Evolutionary conservation across 30 jellyfish, hydroid and myxozoan species (phyloP), one percentile per base, ranked within the genome.

Genomic region (Chironex yamaguchii): DNA sequence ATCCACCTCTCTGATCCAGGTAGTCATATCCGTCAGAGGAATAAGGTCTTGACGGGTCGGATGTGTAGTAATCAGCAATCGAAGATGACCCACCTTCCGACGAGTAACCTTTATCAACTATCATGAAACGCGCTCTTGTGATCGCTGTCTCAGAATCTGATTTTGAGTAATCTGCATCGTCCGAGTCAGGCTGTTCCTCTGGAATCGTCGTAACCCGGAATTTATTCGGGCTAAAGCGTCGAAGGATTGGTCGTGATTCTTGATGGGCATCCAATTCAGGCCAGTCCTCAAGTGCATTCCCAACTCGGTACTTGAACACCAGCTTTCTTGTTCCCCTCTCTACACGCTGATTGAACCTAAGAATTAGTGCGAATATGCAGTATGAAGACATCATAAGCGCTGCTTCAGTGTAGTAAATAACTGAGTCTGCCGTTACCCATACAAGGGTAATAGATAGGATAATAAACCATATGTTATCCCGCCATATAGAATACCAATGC

Each of bases 41-140:
- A n/a, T n/a, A n/a, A n/a, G n/a, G n/a, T n/a, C n/a, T n/a, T n/a
- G n/a, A n/a, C n/a, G n/a, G n/a, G n/a, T n/a, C n/a, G n/a, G n/a
- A n/a, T n/a, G n/a, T n/a, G n/a, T n/a, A n/a, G n/a, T n/a, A n/a
- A n/a, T n/a, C n/a, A n/a, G n/a, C n/a, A n/a, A n/a, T n/a, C n/a
- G n/a, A n/a, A n/a, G n/a, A n/a, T n/a, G n/a, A n/a, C 0, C 52
- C 87, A 12, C 87, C 87, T 35, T 74, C 87, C 49, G 87, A 74
- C 13, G 80, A 79, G 29, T 74, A 74, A 74, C 87, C 87, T 50
- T 74, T 80, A 17, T 42, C 13, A 42, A 6, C 9, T 42, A 17
- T 42, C 58, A 17, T 9, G 58, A 6, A 9, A 9, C 58, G 58
- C 17, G 17, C 17, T 42, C 17, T 42, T 9, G 9, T 42, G 58